Evolutionary conservation across 35 echinoderm and acorn worm species (phyloP), one percentile per base, ranked within the genome.

Genomic region (Patiria miniata): DNA sequence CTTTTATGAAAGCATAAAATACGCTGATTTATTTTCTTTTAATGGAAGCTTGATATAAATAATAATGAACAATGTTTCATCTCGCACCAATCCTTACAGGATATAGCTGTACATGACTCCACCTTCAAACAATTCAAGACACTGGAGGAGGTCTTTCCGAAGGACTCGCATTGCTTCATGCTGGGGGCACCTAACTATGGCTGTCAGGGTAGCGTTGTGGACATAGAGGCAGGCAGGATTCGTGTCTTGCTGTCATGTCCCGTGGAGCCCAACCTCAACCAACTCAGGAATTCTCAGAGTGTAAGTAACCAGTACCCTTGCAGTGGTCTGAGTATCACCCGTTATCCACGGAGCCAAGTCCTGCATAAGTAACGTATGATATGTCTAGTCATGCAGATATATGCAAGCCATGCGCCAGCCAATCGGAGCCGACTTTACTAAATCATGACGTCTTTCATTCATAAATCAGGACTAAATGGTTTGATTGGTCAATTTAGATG

Each of bases 101-200:
- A 98, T 82, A 98, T 98, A 53, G 78, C 92, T 15, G 92, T 94
- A 17, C 89, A 98, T 83, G 96, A 98, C 58, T 58, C 92, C 14
- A 88, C 86, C 40, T 98, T 94, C 83, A 79, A 91, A 33, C 96
- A 98, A 53, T 94, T 94, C 83, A 98, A 94, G 82, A 94, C 96
- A 21, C 68, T 98, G 77, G 84, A 83, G 21, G 96, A 98, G 87
- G 80, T 98, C 28, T 98, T 91, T 73, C 96, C 89, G 3, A 82
- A 55, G 7, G 61, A 89, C 10, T 51, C 89, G 2, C 39, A 83
- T 9, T 98, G 96, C 61, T 98, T 94, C 79, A 98, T 98, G 96
- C 89, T 98, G 36, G 96, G 92, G 8, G 89, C 81, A 76, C 96
- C 92, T 77, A 52, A 94, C 83, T 98, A 98, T 79, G 96, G 96